phyloP scores from a whole-genome alignment of 2,797 vertebrate genomes.

The Sebastiscus tertius region DNA sequence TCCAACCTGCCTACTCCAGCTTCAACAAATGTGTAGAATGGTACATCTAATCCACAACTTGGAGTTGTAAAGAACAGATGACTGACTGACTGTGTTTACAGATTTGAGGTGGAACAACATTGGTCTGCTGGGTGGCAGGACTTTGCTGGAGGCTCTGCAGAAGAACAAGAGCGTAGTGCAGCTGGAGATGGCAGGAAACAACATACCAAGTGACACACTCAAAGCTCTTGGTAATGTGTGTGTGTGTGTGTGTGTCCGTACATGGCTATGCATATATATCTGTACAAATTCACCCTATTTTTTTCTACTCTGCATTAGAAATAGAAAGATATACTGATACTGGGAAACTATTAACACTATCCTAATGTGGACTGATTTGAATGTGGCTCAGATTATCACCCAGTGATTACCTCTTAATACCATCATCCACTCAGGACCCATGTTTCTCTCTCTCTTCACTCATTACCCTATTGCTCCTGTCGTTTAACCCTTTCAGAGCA shows the following conservation, averaged over 20 bases:
- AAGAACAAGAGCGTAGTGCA: conserved; percentile 87
- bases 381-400: background rate
- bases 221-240: conserved; percentile 87
- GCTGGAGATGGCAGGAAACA: conserved; percentile 94
- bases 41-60: background rate
- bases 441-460: background rate
- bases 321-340: background rate
- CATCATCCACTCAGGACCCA: background rate
- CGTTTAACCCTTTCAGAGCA: conserved; percentile 81
- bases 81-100: conserved; percentile 53
- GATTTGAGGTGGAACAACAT: conserved; percentile 97
- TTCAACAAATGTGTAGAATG: background rate
- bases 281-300: background rate
- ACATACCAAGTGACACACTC: conserved; percentile 89
- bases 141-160: conserved; percentile 87
- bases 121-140: conserved; percentile 91
- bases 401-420: background rate
- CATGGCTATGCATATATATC: background rate
- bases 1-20: no score
- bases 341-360: background rate
- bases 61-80: background rate
- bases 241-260: background rate
- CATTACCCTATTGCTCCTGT: background rate
- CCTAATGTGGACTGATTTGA: background rate
- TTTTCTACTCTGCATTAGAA: background rate